These are phyloP conservation scores for Palythoa grandiflora DNA, from an alignment of 92 coral and sea anemone genomes.

Conservation along the genomic window DNA sequence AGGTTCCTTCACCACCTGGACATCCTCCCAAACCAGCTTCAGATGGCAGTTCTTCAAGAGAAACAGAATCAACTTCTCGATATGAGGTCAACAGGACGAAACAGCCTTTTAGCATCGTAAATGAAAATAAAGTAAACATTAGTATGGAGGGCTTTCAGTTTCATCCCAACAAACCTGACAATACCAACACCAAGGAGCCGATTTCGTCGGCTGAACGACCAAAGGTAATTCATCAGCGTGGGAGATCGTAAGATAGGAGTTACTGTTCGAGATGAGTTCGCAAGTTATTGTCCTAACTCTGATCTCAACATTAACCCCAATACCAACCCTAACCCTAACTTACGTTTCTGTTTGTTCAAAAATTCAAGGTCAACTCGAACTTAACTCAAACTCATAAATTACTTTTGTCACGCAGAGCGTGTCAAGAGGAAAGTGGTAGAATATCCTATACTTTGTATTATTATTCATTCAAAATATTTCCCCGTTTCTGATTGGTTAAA, in stretches of 20 bases:
- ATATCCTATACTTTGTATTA: too few relatives aligned
- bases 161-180: not conserved
- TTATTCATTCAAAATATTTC: too few relatives aligned
- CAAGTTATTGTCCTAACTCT: not conserved
- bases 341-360: too few relatives aligned
- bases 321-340: too few relatives aligned
- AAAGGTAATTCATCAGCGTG: not conserved
- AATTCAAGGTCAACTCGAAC: too few relatives aligned
- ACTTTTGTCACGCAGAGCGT: too few relatives aligned
- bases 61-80: not conserved
- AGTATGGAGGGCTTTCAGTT: not conserved
- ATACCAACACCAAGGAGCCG: not conserved
- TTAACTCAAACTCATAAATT: too few relatives aligned
- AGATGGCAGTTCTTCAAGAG: not conserved
- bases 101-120: not conserved
- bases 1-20: not conserved
- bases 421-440: too few relatives aligned
- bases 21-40: not conserved
- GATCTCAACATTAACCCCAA: too few relatives aligned
- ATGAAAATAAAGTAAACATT: not conserved
- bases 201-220: not conserved
- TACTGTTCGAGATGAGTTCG: too few relatives aligned
- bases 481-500: too few relatives aligned
- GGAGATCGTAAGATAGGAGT: too few relatives aligned
- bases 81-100: not conserved